Percentiles rank a stretch among this genome's conserved stretches.
These are phyloP conservation scores for Platycheirus rosarum DNA, from an alignment of 2,888 invertebrate species.

Conservation along the genomic window DNA sequence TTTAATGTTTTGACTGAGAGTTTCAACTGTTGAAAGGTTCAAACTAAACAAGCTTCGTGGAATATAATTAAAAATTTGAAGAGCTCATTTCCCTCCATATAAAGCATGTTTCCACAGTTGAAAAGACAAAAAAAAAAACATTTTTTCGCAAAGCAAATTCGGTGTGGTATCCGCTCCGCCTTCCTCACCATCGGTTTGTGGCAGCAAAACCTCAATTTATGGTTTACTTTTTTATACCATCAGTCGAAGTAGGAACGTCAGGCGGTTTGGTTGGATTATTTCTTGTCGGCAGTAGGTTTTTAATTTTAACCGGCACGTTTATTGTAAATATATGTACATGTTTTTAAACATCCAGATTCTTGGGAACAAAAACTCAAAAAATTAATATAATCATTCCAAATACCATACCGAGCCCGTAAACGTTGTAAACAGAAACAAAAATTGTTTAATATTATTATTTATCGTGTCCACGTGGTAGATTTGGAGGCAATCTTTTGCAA, in stretches of 20 bases:
- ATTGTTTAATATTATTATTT: not conserved
- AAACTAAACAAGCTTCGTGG: slow-evolving; percentile 3
- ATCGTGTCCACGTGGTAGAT: slow-evolving; percentile 62
- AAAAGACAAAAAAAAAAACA: no score
- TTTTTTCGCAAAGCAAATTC: slow-evolving; percentile 22
- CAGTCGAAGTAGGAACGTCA: slow-evolving; percentile 25
- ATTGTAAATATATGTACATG: slow-evolving; percentile 4
- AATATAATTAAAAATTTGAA: slow-evolving; percentile 8
- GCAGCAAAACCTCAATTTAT: slow-evolving; percentile 16
- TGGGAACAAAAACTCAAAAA: not conserved
- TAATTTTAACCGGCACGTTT: not conserved
- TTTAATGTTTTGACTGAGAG: slow-evolving; percentile 3
- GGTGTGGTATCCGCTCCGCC: slow-evolving; percentile 4
- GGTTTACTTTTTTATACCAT: slow-evolving; percentile 30
- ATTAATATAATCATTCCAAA: not conserved
- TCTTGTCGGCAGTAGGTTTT: slow-evolving; percentile 1
- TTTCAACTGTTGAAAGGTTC: not conserved
- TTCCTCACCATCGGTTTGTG: not conserved
- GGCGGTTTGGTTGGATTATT: slow-evolving; percentile 47
- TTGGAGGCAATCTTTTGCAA: slow-evolving; percentile 29
- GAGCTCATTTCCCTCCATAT: slow-evolving; percentile 10
- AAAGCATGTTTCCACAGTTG: slow-evolving; percentile 11
- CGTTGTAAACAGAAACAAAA: not conserved
- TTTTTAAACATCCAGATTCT: not conserved
- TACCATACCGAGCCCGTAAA: not conserved